Percentiles rank a stretch among this genome's conserved stretches.
phyloP scores from a whole-genome alignment of 2,113 vertebrate species.

The Haemorhous mexicanus region DNA sequence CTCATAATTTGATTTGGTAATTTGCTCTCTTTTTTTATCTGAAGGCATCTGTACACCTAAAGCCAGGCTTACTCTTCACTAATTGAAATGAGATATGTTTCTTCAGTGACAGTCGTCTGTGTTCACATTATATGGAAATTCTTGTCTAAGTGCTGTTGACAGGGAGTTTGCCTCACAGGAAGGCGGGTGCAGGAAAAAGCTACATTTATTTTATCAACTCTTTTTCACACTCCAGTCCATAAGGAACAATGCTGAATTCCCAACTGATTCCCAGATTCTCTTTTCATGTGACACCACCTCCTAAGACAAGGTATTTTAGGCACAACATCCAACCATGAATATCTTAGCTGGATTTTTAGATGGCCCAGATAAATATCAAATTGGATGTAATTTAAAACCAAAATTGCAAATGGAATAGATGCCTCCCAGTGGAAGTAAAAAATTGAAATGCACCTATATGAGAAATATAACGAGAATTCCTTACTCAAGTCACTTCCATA shows the following conservation, averaged over 20 bases:
- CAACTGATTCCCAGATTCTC: not conserved
- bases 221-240: not conserved
- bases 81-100: not conserved
- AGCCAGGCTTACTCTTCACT: not conserved
- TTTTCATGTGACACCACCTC: not conserved
- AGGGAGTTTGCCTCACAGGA: not conserved
- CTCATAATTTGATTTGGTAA: not conserved
- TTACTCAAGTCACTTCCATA: not conserved
- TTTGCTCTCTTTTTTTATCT: not conserved
- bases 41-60: not conserved
- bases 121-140: not conserved
- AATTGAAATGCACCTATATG: not conserved
- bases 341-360: not conserved
- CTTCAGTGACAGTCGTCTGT: not conserved
- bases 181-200: not conserved
- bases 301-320: not conserved
- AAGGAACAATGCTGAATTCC: not conserved
- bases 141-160: not conserved
- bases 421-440: not conserved
- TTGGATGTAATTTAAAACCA: not conserved
- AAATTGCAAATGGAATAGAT: not conserved
- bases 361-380: not conserved
- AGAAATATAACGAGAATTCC: not conserved
- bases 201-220: not conserved
- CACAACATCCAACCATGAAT: not conserved